These are phyloP conservation scores for Zapornia atra DNA, from an alignment of 2,113 vertebrate genomes.

Conservation along the genomic window DNA sequence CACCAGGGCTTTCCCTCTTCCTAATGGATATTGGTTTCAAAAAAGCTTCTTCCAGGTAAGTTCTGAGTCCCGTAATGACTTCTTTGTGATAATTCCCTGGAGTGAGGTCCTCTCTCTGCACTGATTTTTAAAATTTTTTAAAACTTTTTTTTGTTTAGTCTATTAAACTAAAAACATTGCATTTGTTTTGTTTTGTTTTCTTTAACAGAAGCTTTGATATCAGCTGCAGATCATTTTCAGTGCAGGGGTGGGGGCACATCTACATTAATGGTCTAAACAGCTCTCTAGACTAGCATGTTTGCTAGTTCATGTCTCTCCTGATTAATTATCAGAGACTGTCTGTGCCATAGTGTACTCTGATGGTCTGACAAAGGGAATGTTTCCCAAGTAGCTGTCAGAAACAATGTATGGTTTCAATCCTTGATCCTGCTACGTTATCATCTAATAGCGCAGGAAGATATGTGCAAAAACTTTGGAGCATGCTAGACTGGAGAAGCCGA, in stretches of 20 bases:
- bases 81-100: slow-evolving; percentile 69
- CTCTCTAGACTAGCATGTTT: slow-evolving; percentile 77
- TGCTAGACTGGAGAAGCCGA: slow-evolving; percentile 68
- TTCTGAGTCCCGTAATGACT: slow-evolving; percentile 74
- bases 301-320: slow-evolving; percentile 63
- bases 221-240: slow-evolving; percentile 82
- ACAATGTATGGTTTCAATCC: slow-evolving; percentile 17
- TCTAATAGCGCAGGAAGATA: slow-evolving; percentile 70
- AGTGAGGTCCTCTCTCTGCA: slow-evolving; percentile 75
- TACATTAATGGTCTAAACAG: slow-evolving; percentile 73
- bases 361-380: slow-evolving; percentile 35
- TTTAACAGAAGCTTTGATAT: slow-evolving; percentile 83
- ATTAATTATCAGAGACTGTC: slow-evolving; percentile 56
- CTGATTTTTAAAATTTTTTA: slow-evolving; percentile 58
- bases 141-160: slow-evolving; percentile 52
- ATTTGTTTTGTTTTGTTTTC: slow-evolving; percentile 84
- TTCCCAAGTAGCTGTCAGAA: slow-evolving; percentile 62
- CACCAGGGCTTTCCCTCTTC: slow-evolving; percentile 85
- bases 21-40: slow-evolving; percentile 83
- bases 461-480: slow-evolving; percentile 60
- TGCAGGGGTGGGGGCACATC: slow-evolving; percentile 81
- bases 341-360: slow-evolving; percentile 31
- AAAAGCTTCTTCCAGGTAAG: slow-evolving; percentile 84
- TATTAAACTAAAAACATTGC: slow-evolving; percentile 80
- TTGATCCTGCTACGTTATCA: slow-evolving; percentile 63